Conservation (phyloP, 2,888 invertebrate species). For the Melieria omissa region DNA sequence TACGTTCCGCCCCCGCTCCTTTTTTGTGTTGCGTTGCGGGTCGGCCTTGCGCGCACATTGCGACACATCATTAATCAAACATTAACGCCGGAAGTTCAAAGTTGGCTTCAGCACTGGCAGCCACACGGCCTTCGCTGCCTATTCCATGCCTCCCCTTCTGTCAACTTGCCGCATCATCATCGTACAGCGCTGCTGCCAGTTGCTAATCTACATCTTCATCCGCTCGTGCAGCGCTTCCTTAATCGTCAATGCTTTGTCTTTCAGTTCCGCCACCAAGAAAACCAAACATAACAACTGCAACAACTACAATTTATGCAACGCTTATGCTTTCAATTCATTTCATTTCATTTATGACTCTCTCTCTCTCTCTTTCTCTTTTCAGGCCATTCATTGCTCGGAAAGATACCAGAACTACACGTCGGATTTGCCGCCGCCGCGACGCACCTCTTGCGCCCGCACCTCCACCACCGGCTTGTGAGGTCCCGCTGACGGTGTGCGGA, state of each 20-base stretch:
- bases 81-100: constrained; percentile 39
- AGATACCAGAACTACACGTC: constrained; percentile 59
- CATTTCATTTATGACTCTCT: not conserved
- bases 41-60: constrained; percentile 10
- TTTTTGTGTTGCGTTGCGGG: not conserved
- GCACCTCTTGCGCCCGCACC: constrained; percentile 61
- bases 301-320: not conserved
- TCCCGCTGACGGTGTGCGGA: not conserved
- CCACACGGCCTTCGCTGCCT: too few relatives aligned
- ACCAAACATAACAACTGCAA: not conserved
- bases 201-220: not conserved
- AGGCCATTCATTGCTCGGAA: constrained; percentile 62
- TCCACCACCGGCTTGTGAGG: constrained; percentile 59
- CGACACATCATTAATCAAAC: constrained; percentile 57
- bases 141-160: not conserved
- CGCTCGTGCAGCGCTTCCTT: too few relatives aligned
- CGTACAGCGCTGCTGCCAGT: not conserved
- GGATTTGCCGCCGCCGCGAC: constrained; percentile 62
- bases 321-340: constrained; percentile 11
- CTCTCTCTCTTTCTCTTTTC: constrained; percentile 32
- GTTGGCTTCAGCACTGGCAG: too few relatives aligned
- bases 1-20: too few relatives aligned
- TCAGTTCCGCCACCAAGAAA: not conserved
- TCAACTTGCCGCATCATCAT: not conserved
- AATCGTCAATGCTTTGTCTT: too few relatives aligned